Evolutionary conservation across 2,888 invertebrate genomes (phyloP), one percentile per base, ranked within the genome.

Genomic region (Encarsia formosa): DNA sequence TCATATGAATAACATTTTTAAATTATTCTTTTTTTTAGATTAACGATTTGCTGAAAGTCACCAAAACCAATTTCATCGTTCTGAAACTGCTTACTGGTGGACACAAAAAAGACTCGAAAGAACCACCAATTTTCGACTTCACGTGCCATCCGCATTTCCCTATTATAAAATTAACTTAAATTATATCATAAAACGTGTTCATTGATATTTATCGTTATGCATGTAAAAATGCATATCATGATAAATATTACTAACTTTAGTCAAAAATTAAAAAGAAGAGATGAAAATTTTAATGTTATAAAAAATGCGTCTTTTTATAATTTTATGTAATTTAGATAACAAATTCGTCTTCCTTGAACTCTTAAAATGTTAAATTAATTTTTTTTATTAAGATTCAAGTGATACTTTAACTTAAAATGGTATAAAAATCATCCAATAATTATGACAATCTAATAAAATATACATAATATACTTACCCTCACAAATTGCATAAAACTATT

Each of bases 51-150:
- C 78, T 95, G 43, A 91, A 90, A 76, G 88, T 97, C 60, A 87
- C 91, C 34, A 97, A 97, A 80, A 94, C 92, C 0, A 98, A 98
- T 79, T 94, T 92, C 71, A 88, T 98, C 61, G 96, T 97, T 13
- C 81, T 95, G 75, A 95, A 94, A 75, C 78, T 98, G 54, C 76
- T 97, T 58, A 89, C 91, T 0, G 91, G 91, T 56, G 97, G 96
- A 8, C 95, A 96, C 74, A 92, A 91, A 73, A 85, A 87, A 65
- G 92, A 92, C 57, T 87, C 90, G 0, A 84, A 82, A 53, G 83
- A 83, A 18, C 88, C 91, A 9, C 92, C 94, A 1, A 88, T 91
- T 62, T 96, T 96, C 73, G 94, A 94, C 70, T 96, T 96, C 73
- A 84, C 88, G 35, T 82, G 83, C 64, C 93, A 94, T 76, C 85